Conservation (phyloP, 2,888 invertebrate genomes). For the Scaptodrosophila latifasciaeformis region DNA sequence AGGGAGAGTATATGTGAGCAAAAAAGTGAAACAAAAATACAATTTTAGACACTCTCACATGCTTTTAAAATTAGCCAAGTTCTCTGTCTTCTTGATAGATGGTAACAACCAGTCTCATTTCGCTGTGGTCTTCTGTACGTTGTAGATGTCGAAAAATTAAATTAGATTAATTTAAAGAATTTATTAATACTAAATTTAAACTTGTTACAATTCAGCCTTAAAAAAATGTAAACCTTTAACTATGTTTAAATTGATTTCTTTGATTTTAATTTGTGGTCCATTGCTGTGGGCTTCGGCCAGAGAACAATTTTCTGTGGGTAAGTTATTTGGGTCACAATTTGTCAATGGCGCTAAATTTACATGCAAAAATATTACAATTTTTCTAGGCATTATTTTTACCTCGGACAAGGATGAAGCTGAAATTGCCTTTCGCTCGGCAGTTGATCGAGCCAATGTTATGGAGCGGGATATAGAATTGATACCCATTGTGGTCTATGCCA, state of each 20-base stretch:
- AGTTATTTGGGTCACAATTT: conserved; percentile 55
- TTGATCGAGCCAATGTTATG: conserved; percentile 76
- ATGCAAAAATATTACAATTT: conserved; percentile 7
- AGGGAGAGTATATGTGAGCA: conserved; percentile 7
- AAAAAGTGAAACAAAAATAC: too few relatives aligned
- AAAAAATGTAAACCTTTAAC: neutral
- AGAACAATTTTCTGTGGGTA: conserved; percentile 55
- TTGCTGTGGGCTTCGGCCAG: conserved; percentile 31
- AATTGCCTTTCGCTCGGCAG: conserved; percentile 78
- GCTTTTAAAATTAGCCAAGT: conserved; percentile 58
- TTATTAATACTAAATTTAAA: too few relatives aligned
- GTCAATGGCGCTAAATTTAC: conserved; percentile 1
- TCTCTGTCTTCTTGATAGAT: conserved; percentile 26
- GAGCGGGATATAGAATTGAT: conserved; percentile 70
- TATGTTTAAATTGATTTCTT: too few relatives aligned
- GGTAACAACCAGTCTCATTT: conserved; percentile 36
- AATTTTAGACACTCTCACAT: neutral
- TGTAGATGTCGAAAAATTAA: conserved; percentile 42
- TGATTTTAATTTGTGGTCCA: conserved; percentile 7
- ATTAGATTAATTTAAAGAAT: neutral
- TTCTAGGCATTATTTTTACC: conserved; percentile 76
- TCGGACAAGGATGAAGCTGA: conserved; percentile 77
- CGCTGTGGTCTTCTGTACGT: conserved; percentile 35
- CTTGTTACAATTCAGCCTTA: too few relatives aligned
- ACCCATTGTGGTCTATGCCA: conserved; percentile 67